Conservation (phyloP, 2,113 vertebrate genomes). For the Lagopus muta region DNA sequence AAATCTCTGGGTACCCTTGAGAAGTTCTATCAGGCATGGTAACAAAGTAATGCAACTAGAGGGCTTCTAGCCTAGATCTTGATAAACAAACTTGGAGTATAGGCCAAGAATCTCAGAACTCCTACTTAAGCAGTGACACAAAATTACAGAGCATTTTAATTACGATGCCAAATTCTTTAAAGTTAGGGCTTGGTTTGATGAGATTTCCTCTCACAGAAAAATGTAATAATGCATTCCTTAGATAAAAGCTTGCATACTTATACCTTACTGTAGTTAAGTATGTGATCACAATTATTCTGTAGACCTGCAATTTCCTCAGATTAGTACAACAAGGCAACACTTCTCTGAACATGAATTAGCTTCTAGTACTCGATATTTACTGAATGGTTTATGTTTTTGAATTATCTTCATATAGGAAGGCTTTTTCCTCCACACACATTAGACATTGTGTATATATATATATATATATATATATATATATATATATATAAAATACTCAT, state of each 20-base stretch:
- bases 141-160: not conserved
- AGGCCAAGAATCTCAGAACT: not conserved
- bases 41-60: not conserved
- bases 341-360: not conserved
- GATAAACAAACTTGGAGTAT: not conserved
- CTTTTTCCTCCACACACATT: not conserved
- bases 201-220: not conserved
- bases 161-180: not conserved
- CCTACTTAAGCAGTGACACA: not conserved
- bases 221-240: not conserved
- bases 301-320: not conserved
- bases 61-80: not conserved
- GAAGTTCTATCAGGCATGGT: not conserved
- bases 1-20: not conserved
- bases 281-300: not conserved
- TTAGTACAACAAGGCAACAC: not conserved
- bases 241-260: not conserved
- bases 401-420: not conserved
- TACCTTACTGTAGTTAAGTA: not conserved
- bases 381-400: not conserved
- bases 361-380: not conserved
- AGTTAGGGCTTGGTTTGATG: not conserved
- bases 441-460: not conserved
- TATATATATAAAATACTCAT: not conserved
- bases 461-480: not conserved